Evolutionary conservation across 2,113 vertebrate species (phyloP), one percentile per base, ranked within the genome.

Genomic region (Pelecanoides urinatrix): DNA sequence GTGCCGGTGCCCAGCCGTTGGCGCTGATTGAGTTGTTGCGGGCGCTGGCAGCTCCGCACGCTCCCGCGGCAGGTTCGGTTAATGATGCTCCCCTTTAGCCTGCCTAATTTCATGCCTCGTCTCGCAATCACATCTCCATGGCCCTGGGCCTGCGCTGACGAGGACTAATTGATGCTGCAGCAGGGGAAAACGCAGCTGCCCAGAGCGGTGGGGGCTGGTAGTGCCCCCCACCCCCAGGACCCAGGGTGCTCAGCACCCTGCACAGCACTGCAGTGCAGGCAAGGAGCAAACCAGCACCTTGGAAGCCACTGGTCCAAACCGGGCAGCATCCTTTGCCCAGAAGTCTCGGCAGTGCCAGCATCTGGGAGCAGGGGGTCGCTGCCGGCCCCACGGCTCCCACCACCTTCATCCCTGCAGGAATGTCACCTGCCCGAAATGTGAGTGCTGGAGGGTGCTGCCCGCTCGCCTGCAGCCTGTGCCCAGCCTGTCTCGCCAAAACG

Each of bases 401-500:
- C 58, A 58, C 26, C 36, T 56, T 20, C 52, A 59, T 16, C 13
- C 9, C 44, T 21, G 27, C 2, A 5, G 52, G 27, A 38, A 38
- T 7, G 7, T 13, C 17, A 0, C 30, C 50, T 18, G 17, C 36
- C 50, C 11, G 0, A 45, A 44, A 16, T 2, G 12, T 2, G 78
- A 14, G 70, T 7, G 38, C 29, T 23, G 71, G 50, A 27, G 71
- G 62, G 27, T 40, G 78, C 40, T 68, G 29, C 23, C 34, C 29
- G 87, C 59, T 29, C 10, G 0, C 49, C 34, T 4, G 1, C 45
- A 50, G n/a, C 59, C 27, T 0, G 5, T 42, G 8, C 32, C 15
- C 4, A 40, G 27, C n/a, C 30, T 11, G 26, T 27, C n/a, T 18
- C 2, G 0, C 34, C 3, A 0, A 75, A 66, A 66, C 0, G 7